Conservation (phyloP, 2,113 vertebrate species). For the Oryzias javanicus region DNA sequence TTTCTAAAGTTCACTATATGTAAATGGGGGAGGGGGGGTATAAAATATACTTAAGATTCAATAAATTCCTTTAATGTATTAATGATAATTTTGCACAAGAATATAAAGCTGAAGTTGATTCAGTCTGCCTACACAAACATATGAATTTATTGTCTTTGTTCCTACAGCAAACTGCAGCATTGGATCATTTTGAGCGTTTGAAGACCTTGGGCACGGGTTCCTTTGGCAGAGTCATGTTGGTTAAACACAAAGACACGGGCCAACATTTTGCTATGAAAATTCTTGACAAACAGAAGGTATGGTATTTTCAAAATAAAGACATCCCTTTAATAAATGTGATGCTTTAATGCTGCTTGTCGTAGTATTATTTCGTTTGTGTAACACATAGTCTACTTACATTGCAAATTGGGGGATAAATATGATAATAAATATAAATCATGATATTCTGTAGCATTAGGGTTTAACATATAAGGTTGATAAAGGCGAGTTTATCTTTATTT, state of each 20-base stretch:
- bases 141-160: background rate
- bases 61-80: background rate
- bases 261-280: conserved; percentile 96
- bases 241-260: conserved; percentile 86
- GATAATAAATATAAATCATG: no score
- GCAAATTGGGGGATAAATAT: background rate
- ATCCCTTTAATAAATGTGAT: background rate
- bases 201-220: conserved; percentile 94
- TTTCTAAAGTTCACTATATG: background rate
- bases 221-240: conserved; percentile 92
- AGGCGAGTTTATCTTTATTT: no score
- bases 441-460: no score
- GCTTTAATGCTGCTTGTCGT: background rate
- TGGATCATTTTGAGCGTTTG: conserved; percentile 91
- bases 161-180: conserved; percentile 85
- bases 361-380: background rate
- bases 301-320: background rate
- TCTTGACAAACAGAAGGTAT: conserved; percentile 94
- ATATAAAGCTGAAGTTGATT: no score
- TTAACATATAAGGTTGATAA: no score
- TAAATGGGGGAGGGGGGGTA: no score
- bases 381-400: background rate
- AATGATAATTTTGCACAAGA: background rate
- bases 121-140: background rate
- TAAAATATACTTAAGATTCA: background rate